These are phyloP conservation scores for Pammene fasciana DNA, from an alignment of 2,888 invertebrate species.

Conservation along the genomic window DNA sequence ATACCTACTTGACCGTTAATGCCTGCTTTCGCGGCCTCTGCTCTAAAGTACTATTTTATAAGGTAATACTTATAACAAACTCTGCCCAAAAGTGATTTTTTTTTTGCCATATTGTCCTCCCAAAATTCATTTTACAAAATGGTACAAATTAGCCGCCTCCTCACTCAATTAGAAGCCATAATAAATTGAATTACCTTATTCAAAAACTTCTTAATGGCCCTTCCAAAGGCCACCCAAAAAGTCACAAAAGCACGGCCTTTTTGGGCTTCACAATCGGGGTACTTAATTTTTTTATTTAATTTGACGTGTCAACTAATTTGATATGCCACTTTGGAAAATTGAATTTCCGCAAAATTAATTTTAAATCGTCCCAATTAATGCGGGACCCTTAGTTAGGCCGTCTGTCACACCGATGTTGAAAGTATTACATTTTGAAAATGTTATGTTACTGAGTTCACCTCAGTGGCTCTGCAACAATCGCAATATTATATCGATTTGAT, in stretches of 20 bases:
- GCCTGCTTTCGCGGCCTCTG: too few relatives aligned
- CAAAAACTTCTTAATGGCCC: slow-evolving; percentile 19
- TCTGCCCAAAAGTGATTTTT: too few relatives aligned
- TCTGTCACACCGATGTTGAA: slow-evolving; percentile 51
- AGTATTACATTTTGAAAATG: not conserved
- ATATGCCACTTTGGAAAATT: slow-evolving; percentile 44
- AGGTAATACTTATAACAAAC: too few relatives aligned
- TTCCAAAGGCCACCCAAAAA: slow-evolving; percentile 7
- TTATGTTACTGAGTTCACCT: too few relatives aligned
- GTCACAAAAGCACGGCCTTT: slow-evolving; percentile 11
- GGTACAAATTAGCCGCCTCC: slow-evolving; percentile 13
- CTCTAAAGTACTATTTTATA: too few relatives aligned
- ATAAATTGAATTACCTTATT: slow-evolving; percentile 29
- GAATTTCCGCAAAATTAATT: slow-evolving; percentile 40
- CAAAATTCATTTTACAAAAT: slow-evolving; percentile 7
- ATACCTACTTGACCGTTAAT: too few relatives aligned
- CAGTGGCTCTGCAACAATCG: too few relatives aligned
- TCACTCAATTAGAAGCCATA: slow-evolving; percentile 25
- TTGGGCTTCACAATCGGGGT: slow-evolving; percentile 22
- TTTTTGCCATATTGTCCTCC: not conserved
- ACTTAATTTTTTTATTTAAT: slow-evolving; percentile 47
- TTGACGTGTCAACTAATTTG: slow-evolving; percentile 49
- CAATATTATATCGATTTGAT: too few relatives aligned
- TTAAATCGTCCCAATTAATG: slow-evolving; percentile 38
- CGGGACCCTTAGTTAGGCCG: slow-evolving; percentile 53